Evolutionary conservation across 2,113 vertebrate species (phyloP).

Genomic region (Onychostoma macrolepis): DNA sequence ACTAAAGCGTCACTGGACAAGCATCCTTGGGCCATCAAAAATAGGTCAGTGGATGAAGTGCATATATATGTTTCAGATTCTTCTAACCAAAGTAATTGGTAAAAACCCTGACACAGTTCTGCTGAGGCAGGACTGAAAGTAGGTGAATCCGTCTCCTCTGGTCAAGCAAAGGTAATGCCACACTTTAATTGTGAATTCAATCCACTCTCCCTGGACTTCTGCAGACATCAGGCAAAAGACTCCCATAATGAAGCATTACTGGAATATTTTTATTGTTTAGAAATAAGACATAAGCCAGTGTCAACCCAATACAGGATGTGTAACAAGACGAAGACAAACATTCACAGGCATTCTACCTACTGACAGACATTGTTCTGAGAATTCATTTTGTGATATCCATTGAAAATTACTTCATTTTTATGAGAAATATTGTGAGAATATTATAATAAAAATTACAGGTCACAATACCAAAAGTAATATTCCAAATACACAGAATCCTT

Average conservation of each 20-base stretch:
- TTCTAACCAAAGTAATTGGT: not conserved
- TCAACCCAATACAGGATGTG: conserved; percentile 37
- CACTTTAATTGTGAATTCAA: not conserved
- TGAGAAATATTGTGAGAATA: conserved; percentile 11
- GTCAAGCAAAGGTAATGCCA: conserved; percentile 37
- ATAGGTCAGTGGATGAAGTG: not conserved
- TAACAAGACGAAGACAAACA: conserved; percentile 26
- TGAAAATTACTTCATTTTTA: not conserved
- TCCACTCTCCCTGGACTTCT: not conserved
- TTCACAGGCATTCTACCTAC: conserved; percentile 13
- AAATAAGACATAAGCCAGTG: conserved; percentile 26
- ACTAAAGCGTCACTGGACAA: not conserved
- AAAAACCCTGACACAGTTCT: conserved; percentile 62
- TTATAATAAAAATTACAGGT: not conserved
- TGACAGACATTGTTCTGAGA: not conserved
- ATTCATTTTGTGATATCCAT: not conserved
- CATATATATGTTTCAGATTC: not conserved
- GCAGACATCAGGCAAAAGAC: not conserved
- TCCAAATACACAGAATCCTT: not conserved
- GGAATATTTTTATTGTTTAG: conserved; percentile 46
- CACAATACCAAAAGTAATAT: conserved; percentile 39
- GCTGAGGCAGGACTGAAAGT: conserved; percentile 52
- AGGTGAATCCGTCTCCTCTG: conserved; percentile 61
- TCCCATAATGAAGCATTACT: not conserved
- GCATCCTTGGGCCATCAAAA: not conserved